Percentiles rank a stretch among this genome's conserved stretches.
Evolutionary conservation across 2,888 invertebrate species (phyloP).

Genomic region (Hypolimnas misippus): DNA sequence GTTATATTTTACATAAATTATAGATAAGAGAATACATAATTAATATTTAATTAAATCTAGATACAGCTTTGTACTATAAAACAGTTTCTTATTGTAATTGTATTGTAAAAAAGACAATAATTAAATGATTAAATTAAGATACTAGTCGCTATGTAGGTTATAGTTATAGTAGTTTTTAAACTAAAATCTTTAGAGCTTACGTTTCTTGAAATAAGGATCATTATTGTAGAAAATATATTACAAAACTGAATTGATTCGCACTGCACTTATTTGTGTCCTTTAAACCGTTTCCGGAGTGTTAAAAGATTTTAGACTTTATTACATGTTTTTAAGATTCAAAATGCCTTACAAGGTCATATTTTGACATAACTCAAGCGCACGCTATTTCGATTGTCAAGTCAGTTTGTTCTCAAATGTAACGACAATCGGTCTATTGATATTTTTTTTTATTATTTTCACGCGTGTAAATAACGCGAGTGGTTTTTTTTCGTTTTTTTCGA

Average conservation of each 20-base stretch:
- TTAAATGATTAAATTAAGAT: not conserved
- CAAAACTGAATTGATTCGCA: not conserved
- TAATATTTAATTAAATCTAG: no score
- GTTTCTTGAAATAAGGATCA: not conserved
- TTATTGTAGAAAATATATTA: not conserved
- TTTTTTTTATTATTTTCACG: slow-evolving; percentile 1
- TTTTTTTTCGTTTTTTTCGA: not conserved
- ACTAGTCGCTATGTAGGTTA: not conserved
- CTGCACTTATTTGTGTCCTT: slow-evolving; percentile 12
- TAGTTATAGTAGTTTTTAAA: not conserved
- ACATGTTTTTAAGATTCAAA: not conserved
- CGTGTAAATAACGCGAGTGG: not conserved
- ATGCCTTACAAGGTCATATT: slow-evolving; percentile 1
- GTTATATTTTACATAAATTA: no score
- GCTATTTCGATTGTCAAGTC: slow-evolving; percentile 40
- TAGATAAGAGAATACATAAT: no score
- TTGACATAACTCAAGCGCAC: slow-evolving; percentile 39
- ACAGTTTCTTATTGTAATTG: no score
- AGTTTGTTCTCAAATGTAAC: slow-evolving; percentile 42
- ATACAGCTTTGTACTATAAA: no score
- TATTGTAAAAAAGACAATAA: not conserved
- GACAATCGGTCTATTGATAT: slow-evolving; percentile 34
- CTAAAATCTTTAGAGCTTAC: not conserved
- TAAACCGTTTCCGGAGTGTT: not conserved
- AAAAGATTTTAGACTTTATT: not conserved